Evolutionary conservation across 2,888 invertebrate genomes (phyloP).

Genomic region (Amphiduros pacificus): DNA sequence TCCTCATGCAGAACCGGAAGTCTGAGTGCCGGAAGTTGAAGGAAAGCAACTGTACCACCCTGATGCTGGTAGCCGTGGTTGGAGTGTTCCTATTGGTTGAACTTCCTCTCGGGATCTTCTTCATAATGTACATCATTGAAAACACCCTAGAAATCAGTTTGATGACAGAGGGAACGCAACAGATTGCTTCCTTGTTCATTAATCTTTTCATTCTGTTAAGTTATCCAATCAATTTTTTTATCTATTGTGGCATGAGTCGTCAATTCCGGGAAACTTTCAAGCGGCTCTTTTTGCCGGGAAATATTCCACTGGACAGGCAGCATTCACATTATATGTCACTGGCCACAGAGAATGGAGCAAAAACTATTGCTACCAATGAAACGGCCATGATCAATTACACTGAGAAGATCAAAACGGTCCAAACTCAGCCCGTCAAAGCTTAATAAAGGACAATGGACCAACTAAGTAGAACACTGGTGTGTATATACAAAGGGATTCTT

Average conservation of each 20-base stretch:
- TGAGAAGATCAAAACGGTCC: too few species aligned
- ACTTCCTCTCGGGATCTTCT: slow-evolving; percentile 59
- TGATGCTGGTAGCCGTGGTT: slow-evolving; percentile 44
- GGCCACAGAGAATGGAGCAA: slow-evolving; percentile 49
- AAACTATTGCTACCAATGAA: too few species aligned
- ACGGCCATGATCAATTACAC: too few species aligned
- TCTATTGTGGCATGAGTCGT: slow-evolving; percentile 93
- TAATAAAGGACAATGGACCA: too few species aligned
- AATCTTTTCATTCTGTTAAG: slow-evolving; percentile 90
- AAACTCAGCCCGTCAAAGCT: too few species aligned
- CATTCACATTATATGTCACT: slow-evolving; percentile 51
- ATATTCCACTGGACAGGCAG: slow-evolving; percentile 36
- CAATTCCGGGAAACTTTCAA: slow-evolving; percentile 95
- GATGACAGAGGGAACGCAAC: slow-evolving; percentile 31
- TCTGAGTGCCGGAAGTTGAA: slow-evolving; percentile 54
- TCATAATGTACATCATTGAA: slow-evolving; percentile 74
- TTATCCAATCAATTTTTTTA: slow-evolving; percentile 91
- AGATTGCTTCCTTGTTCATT: slow-evolving; percentile 65
- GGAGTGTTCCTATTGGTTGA: slow-evolving; percentile 63
- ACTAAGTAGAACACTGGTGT: too few species aligned
- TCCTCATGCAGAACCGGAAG: slow-evolving; percentile 73
- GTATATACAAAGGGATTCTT: too few species aligned
- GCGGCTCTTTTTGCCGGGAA: slow-evolving; percentile 56
- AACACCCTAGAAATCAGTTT: slow-evolving; percentile 38
- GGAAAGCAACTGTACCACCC: slow-evolving; percentile 53